Base-by-base conservation (phyloP, 2,113 vertebrate species). In the Picathartes gymnocephalus region DNA sequence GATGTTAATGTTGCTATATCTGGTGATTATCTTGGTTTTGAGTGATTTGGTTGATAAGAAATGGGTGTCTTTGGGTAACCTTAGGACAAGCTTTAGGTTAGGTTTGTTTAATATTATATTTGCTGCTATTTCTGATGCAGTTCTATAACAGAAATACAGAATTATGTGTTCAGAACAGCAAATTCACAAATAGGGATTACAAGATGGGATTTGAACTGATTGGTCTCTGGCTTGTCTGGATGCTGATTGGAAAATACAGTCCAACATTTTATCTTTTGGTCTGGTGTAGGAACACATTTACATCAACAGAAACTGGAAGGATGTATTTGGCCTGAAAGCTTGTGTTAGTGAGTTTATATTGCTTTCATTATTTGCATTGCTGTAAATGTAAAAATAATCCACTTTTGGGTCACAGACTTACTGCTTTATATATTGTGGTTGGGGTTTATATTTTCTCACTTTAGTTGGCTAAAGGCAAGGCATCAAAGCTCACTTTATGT, bases 1-100 rank as follows among this genome's bases (percentile, higher is more conserved):
- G 95, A 86, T 83, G 68, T 81, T 86, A 86, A 64, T 92, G 92
- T 44, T 47, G 48, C 71, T 87, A 3, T 94, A 92, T 94, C 93
- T 74, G 82, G 44, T 86, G 62, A 81, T 93, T 92, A 93, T 91
- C 82, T 97, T 86, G 56, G 80, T 83, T 93, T 93, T 78, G 50
- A 83, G 64, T 4, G 92, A 95, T 95, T 80, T 64, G 27, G 3
- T 57, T 92, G 93, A 96, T 96, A 95, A 92, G 64, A 71, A 53
- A 60, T 62, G 39, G 35, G 47, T 93, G 85, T 11, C 90, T 86
- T 82, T 90, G 68, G 81, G 76, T 83, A 95, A 95, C 81, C 79
- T 81, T 86, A 78, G 69, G 88, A 64, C 11, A 86, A 88, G 0
- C 27, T 85, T 80, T 78, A 58, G 21, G 23, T 69, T 90, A 44